A percentile compares a stretch with the other conserved stretches of the same genome.
These are phyloP conservation scores for Hartigia nigra DNA, from an alignment of 2,888 invertebrate genomes.

Conservation along the genomic window DNA sequence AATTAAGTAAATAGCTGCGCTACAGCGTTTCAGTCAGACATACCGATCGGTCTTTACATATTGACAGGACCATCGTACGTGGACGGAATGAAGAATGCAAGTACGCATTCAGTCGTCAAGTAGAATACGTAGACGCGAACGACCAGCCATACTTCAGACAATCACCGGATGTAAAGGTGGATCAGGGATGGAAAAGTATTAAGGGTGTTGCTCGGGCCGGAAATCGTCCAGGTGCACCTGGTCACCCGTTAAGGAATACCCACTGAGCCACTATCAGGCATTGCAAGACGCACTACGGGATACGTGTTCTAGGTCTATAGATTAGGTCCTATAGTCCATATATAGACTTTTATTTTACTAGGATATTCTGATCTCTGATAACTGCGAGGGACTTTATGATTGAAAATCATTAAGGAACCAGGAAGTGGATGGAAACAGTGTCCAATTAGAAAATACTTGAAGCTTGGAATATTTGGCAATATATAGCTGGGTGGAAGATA, in stretches of 20 bases:
- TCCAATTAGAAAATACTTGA: too few relatives aligned
- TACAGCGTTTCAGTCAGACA: background rate
- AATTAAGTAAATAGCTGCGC: background rate
- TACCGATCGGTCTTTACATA: background rate
- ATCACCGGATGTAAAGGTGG: background rate
- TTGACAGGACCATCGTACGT: background rate
- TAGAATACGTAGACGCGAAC: background rate
- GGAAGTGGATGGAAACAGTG: too few relatives aligned
- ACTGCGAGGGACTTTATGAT: too few relatives aligned
- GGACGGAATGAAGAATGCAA: background rate
- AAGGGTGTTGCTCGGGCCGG: background rate
- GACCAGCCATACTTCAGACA: background rate
- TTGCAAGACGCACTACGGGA: background rate
- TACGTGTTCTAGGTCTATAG: background rate
- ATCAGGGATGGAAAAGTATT: background rate
- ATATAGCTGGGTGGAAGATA: too few relatives aligned
- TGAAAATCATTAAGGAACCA: too few relatives aligned
- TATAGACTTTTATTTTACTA: too few relatives aligned
- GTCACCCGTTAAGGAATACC: background rate
- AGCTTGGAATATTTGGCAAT: too few relatives aligned
- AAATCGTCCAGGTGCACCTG: background rate
- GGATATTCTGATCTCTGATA: too few relatives aligned
- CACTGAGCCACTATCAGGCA: background rate
- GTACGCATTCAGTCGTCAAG: background rate
- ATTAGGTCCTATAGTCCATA: too few relatives aligned